Base-by-base conservation (phyloP, 2,113 vertebrate species). In the Atrichornis clamosus region DNA sequence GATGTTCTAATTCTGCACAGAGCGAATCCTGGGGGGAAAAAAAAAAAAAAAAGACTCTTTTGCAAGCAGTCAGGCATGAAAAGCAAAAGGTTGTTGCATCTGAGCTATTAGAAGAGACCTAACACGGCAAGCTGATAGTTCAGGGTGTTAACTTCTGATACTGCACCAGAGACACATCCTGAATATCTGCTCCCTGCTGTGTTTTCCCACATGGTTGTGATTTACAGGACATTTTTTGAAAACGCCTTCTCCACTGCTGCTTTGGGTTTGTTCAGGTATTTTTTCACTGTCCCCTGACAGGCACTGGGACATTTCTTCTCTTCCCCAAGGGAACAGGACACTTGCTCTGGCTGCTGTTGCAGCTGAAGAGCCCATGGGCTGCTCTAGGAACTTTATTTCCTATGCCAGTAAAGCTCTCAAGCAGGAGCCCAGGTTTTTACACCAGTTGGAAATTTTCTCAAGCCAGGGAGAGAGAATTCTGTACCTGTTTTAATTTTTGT, bases 1-100 rank as follows among this genome's bases (percentile, higher is more conserved):
- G 93, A 84, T 89, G 83, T 92, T 86, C 59, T 90, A 73, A 94
- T 96, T 95, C 90, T 89, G 69, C 44, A n/a, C 56, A n/a, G 35
- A 28, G 7, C 55, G n/a, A 56, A 55, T 74, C 41, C 78, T 6
- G 35, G 23, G 30, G 7, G 5, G 6, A 35, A 6, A 42, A 13
- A 12, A 15, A 33, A 32, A 11, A 18, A 37, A 20, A 58, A 44
- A 3, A 8, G 3, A 5, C 13, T 73, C 15, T 75, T 96, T 91
- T 70, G 58, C 74, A 75, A 89, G 84, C 87, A 87, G 65, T 59
- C 62, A 82, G 78, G 74, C 78, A 82, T 87, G 90, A 91, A 84
- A 90, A 80, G 83, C 44, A 64, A 76, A 50, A 72, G 35, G 39
- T 82, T 67, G 69, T 78, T 87, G 30, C 42, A 44, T 59, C 68